These are phyloP conservation scores for Carcharodon carcharias DNA, from an alignment of 2,797 vertebrate species.

Conservation along the genomic window DNA sequence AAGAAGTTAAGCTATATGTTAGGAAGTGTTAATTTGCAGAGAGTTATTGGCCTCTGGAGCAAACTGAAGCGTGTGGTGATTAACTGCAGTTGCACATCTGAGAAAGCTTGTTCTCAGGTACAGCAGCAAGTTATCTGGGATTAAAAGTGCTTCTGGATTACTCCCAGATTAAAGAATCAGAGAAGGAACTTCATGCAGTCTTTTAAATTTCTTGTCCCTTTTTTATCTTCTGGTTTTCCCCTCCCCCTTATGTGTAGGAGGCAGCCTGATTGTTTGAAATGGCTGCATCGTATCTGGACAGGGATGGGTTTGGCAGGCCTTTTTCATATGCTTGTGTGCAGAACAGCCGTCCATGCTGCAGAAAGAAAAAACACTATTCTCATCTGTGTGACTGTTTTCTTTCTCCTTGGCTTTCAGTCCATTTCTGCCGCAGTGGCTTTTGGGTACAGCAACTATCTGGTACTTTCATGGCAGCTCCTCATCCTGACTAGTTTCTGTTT, in stretches of 20 bases:
- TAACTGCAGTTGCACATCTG: background rate
- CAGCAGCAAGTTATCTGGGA: background rate
- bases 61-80: background rate
- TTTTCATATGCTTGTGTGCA: background rate
- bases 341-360: background rate
- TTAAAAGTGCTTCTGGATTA: background rate
- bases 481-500: conserved; percentile 64
- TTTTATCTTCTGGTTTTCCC: background rate
- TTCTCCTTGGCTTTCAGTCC: conserved; percentile 52
- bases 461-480: conserved; percentile 66
- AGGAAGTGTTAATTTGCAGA: background rate
- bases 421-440: conserved; percentile 66
- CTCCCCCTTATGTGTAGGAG: background rate
- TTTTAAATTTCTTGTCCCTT: background rate
- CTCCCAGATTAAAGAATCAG: background rate
- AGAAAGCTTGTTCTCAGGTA: background rate
- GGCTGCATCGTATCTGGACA: background rate
- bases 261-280: background rate
- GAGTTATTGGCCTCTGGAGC: background rate
- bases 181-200: background rate
- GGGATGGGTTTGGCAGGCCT: background rate
- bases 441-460: conserved; percentile 67
- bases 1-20: background rate
- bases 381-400: background rate
- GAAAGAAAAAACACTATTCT: background rate